Conservation (phyloP, 2,797 vertebrate species). For the Fratercula arctica region DNA sequence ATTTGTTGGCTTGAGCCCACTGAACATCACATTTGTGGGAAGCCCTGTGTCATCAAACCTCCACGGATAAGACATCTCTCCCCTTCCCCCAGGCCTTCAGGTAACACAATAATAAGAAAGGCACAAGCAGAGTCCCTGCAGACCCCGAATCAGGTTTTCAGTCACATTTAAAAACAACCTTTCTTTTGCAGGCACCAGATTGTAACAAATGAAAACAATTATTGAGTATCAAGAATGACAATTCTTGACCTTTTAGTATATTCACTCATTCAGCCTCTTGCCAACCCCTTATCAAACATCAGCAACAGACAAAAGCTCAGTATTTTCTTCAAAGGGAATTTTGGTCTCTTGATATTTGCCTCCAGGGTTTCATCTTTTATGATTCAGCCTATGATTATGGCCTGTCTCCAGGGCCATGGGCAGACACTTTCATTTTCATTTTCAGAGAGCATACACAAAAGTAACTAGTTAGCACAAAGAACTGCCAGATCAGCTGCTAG, state of each 20-base stretch:
- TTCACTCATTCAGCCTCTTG: not conserved
- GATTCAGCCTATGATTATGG: not conserved
- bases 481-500: not conserved
- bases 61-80: not conserved
- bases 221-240: not conserved
- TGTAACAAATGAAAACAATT: not conserved
- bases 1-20: not conserved
- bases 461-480: not conserved
- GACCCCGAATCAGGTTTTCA: not conserved
- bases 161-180: not conserved
- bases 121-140: not conserved
- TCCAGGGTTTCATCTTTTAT: not conserved
- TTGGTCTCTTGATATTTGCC: not conserved
- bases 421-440: constrained; percentile 1
- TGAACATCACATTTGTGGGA: not conserved
- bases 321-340: constrained; percentile 27
- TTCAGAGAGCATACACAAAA: not conserved
- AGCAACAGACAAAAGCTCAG: not conserved
- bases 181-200: not conserved
- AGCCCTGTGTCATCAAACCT: not conserved
- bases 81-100: not conserved
- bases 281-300: not conserved
- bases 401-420: not conserved
- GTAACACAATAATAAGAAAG: not conserved
- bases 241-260: not conserved